Evolutionary conservation across 2,888 invertebrate species (phyloP).

Genomic region (Pyrrhosoma nymphula): DNA sequence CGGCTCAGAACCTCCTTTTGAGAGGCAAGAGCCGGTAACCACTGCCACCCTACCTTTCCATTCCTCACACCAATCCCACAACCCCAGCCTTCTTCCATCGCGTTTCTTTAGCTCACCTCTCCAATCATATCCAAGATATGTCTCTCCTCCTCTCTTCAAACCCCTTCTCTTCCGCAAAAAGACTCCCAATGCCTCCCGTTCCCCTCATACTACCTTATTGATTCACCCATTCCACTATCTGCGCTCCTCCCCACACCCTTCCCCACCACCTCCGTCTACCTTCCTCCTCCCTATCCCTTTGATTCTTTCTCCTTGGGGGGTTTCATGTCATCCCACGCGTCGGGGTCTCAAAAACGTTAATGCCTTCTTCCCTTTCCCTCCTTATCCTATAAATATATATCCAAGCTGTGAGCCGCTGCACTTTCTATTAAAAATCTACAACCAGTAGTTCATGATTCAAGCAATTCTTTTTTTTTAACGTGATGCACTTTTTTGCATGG

Average conservation of each 20-base stretch:
- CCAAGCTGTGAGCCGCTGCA: neutral
- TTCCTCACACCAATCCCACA: neutral
- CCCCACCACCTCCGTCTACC: neutral
- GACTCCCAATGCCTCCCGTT: neutral
- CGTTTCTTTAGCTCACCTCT: neutral
- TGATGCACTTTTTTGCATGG: too few species aligned
- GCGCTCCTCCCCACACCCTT: neutral
- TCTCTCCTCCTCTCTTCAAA: neutral
- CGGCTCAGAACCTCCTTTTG: conserved; percentile 24
- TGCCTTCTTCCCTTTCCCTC: too few species aligned
- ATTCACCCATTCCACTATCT: neutral
- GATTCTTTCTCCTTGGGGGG: neutral
- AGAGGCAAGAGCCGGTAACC: neutral
- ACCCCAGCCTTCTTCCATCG: neutral
- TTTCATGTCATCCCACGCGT: neutral
- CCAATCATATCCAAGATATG: conserved; percentile 3
- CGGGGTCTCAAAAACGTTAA: too few species aligned
- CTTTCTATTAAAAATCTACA: neutral
- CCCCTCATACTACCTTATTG: neutral
- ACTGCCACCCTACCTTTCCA: neutral
- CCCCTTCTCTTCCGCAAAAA: neutral
- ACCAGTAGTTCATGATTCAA: too few species aligned
- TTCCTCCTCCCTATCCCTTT: neutral
- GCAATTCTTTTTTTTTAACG: too few species aligned
- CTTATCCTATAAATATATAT: too few species aligned